Evolutionary conservation across 2,797 vertebrate genomes (phyloP).

Genomic region (Eulemur mongoz): DNA sequence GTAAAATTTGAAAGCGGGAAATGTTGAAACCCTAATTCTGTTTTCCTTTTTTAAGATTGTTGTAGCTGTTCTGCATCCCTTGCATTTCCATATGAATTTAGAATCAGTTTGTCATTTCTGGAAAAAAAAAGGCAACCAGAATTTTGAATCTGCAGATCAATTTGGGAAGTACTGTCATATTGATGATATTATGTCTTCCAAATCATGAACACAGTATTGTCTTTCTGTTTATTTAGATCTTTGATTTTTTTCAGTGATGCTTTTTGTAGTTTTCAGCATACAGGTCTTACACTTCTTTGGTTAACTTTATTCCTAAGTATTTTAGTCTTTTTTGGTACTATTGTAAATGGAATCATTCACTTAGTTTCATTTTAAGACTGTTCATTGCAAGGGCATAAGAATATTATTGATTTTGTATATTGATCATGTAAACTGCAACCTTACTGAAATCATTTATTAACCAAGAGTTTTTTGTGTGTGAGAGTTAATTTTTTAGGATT

Average conservation of each 20-base stretch:
- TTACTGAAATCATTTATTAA: not conserved
- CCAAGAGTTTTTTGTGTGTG: not conserved
- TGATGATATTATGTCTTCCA: not conserved
- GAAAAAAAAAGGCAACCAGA: not conserved
- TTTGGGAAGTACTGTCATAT: not conserved
- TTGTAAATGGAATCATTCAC: not conserved
- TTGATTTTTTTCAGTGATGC: not conserved
- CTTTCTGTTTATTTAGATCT: not conserved
- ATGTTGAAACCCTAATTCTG: not conserved
- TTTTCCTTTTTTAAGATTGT: not conserved
- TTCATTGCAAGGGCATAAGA: not conserved
- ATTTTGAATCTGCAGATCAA: not conserved
- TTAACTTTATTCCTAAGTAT: not conserved
- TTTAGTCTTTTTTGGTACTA: not conserved
- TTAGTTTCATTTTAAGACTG: not conserved
- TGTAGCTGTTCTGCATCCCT: not conserved
- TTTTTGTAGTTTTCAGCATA: not conserved
- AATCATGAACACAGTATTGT: not conserved
- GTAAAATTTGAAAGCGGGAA: not conserved
- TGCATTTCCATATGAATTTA: conserved; percentile 28
- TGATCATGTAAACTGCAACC: not conserved
- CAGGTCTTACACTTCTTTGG: not conserved
- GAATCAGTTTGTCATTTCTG: not conserved
- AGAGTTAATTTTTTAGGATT: conserved; percentile 9
- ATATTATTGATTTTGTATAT: not conserved